These are phyloP conservation scores for Athene noctua DNA, from an alignment of 2,113 vertebrate species.

Conservation along the genomic window DNA sequence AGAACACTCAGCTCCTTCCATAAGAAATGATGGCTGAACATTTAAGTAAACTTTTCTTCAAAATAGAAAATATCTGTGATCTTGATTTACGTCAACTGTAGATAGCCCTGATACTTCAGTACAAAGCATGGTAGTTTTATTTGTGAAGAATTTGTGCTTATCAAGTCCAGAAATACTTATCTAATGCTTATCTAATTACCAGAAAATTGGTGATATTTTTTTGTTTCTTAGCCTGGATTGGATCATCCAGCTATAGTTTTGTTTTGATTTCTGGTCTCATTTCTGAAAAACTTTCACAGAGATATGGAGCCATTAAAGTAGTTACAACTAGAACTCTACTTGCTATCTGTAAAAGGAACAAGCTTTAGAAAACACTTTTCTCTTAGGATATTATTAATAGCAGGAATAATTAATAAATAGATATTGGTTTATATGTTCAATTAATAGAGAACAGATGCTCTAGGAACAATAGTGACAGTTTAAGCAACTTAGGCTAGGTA, in stretches of 20 bases:
- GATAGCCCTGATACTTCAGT: background rate
- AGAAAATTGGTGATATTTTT: background rate
- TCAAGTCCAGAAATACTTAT: no score
- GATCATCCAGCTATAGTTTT: background rate
- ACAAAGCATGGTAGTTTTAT: background rate
- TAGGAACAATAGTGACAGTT: no score
- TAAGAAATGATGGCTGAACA: background rate
- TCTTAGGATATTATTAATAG: no score
- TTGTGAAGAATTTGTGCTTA: background rate
- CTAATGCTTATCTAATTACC: background rate
- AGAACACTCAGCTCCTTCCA: background rate
- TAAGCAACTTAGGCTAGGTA: no score
- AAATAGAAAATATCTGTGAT: background rate
- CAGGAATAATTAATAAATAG: no score
- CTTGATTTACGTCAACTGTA: background rate
- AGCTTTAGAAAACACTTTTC: no score
- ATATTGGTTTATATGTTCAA: no score
- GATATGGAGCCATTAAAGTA: no score
- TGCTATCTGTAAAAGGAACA: no score
- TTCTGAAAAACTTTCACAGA: background rate
- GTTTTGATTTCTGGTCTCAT: constrained; percentile 1
- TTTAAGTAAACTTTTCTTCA: background rate
- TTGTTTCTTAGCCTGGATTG: background rate
- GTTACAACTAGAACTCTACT: no score
- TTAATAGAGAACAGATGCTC: no score